A percentile compares a stretch with the other conserved stretches of the same genome.
Evolutionary conservation across 2,797 vertebrate genomes (phyloP).

Genomic region (Erithacus rubecula): DNA sequence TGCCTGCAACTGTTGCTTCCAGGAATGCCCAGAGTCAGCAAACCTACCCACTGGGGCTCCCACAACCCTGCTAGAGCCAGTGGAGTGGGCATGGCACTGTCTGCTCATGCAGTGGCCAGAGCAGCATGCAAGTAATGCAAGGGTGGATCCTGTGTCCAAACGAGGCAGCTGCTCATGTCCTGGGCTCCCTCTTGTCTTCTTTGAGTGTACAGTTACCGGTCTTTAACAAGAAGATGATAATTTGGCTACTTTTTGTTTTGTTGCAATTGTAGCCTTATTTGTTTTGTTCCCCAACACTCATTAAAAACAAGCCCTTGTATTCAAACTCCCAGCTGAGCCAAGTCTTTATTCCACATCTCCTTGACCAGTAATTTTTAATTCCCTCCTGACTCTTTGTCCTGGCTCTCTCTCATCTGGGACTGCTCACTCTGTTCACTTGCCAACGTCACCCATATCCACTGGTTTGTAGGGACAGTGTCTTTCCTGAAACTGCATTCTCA

Average conservation of each 20-base stretch:
- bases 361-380: not conserved
- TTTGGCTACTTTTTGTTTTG: not conserved
- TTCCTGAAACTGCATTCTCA: not conserved
- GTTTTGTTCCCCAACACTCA: not conserved
- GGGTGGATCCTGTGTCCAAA: not conserved
- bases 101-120: not conserved
- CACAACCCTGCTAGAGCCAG: fast-evolving
- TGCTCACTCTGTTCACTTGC: not conserved
- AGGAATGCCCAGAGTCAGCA: not conserved
- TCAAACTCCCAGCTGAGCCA: not conserved
- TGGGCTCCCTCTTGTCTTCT: not conserved
- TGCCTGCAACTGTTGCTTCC: not conserved
- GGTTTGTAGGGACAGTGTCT: not conserved
- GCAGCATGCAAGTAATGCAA: fast-evolving
- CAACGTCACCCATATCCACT: fast-evolving
- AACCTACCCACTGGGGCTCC: not conserved
- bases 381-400: not conserved
- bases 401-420: not conserved
- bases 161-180: not conserved
- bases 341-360: not conserved
- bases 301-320: not conserved
- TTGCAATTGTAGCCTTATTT: not conserved
- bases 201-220: not conserved
- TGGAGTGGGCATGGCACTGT: fast-evolving
- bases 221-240: not conserved